phyloP scores from a whole-genome alignment of 2,113 vertebrate genomes.

The Uria lomvia region DNA sequence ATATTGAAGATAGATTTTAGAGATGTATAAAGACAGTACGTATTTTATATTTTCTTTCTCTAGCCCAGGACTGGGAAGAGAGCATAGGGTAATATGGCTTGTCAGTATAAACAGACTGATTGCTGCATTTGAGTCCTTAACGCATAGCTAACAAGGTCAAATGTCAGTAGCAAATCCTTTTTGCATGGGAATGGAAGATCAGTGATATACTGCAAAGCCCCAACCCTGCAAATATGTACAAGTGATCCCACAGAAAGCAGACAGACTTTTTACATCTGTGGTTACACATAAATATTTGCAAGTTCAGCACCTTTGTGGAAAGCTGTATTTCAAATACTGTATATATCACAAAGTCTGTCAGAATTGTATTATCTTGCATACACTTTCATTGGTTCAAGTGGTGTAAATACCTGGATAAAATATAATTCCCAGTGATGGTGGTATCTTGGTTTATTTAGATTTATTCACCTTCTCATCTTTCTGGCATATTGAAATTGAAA shows the following conservation, averaged over 20 bases:
- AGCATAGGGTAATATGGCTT: neutral
- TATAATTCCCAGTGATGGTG: neutral
- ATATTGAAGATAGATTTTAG: neutral
- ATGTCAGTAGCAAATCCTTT: neutral
- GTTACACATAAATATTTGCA: neutral
- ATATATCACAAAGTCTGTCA: neutral
- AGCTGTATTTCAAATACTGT: neutral
- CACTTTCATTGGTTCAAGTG: neutral
- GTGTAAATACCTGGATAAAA: neutral
- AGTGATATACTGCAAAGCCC: neutral
- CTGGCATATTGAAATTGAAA: neutral
- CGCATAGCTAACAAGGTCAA: neutral
- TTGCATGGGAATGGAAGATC: neutral
- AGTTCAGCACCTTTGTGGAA: neutral
- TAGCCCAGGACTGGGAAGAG: neutral
- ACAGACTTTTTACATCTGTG: neutral
- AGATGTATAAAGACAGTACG: accelerated
- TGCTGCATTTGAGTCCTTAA: neutral
- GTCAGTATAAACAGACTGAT: neutral
- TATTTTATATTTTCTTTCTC: neutral
- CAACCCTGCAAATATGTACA: neutral
- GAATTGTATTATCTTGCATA: neutral
- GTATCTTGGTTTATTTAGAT: neutral
- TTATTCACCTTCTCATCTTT: neutral
- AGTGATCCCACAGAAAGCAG: neutral